phyloP scores from a whole-genome alignment of 1,140 invertebrate genomes.

The Trigoniulus corallinus region DNA sequence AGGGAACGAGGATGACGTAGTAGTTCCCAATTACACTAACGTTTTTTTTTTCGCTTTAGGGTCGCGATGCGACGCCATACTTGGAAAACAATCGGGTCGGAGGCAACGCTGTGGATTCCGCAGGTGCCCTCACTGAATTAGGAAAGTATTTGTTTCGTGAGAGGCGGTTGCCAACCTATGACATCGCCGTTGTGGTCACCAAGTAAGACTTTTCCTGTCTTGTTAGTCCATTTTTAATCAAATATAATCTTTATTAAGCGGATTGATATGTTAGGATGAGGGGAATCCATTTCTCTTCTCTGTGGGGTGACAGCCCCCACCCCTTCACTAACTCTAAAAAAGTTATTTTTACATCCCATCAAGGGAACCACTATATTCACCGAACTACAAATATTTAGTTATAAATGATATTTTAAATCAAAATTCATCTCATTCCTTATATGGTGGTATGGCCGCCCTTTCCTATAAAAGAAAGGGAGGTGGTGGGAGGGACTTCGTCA shows the following conservation, averaged over 20 bases:
- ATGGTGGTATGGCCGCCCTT: too few species aligned
- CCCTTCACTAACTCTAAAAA: not conserved
- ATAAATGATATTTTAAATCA: too few species aligned
- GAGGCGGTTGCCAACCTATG: conserved; percentile 78
- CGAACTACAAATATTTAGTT: too few species aligned
- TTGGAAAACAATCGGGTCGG: conserved; percentile 82
- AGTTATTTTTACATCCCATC: conserved; percentile 3
- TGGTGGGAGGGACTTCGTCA: too few species aligned
- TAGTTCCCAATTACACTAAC: not conserved
- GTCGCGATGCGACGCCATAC: conserved; percentile 84
- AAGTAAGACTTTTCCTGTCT: conserved; percentile 58
- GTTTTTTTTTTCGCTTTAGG: conserved; percentile 35
- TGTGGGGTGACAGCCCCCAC: not conserved
- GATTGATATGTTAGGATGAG: too few species aligned
- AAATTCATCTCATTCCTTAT: too few species aligned
- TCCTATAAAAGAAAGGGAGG: too few species aligned
- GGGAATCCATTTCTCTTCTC: too few species aligned
- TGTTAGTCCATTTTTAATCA: not conserved
- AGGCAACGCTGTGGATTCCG: conserved; percentile 81
- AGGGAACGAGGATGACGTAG: not conserved
- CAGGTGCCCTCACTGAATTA: conserved; percentile 85
- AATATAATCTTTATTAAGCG: conserved; percentile 1
- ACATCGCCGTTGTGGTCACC: conserved; percentile 87
- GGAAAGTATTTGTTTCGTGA: conserved; percentile 92
- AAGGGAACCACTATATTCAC: not conserved